phyloP scores from a whole-genome alignment of 2,113 vertebrate genomes.

The Carassius auratus region DNA sequence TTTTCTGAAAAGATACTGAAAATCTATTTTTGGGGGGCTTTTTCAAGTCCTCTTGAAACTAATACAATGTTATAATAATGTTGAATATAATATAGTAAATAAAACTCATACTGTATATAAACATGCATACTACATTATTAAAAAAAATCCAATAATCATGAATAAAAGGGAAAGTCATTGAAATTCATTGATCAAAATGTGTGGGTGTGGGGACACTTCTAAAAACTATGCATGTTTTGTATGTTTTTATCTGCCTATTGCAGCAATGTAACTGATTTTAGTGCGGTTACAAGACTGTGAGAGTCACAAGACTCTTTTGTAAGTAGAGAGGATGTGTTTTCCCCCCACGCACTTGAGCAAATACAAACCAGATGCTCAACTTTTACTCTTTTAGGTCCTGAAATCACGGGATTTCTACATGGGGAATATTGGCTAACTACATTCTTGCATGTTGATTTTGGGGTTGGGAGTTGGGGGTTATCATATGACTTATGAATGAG shows the following conservation, averaged over 20 bases:
- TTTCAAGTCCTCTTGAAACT: neutral
- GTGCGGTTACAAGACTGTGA: neutral
- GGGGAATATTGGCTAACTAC: neutral
- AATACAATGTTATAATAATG: neutral
- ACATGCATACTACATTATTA: neutral
- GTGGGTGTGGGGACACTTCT: neutral
- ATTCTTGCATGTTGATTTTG: neutral
- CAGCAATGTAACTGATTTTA: neutral
- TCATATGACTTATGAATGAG: neutral
- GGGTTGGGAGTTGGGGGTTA: neutral
- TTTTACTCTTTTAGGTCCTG: neutral
- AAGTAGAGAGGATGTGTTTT: constrained; percentile 6
- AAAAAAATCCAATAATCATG: neutral
- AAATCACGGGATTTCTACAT: neutral
- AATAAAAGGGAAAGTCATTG: neutral
- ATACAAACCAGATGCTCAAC: constrained; percentile 27
- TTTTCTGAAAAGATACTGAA: neutral
- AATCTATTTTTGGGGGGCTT: neutral
- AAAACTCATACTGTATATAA: neutral
- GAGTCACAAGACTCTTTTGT: constrained; percentile 27
- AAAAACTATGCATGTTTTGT: neutral
- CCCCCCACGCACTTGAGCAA: neutral
- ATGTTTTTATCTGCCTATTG: neutral
- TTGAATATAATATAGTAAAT: neutral
- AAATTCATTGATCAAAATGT: neutral